Evolutionary conservation across 2,113 vertebrate genomes (phyloP).

Genomic region (Tiliqua scincoides): DNA sequence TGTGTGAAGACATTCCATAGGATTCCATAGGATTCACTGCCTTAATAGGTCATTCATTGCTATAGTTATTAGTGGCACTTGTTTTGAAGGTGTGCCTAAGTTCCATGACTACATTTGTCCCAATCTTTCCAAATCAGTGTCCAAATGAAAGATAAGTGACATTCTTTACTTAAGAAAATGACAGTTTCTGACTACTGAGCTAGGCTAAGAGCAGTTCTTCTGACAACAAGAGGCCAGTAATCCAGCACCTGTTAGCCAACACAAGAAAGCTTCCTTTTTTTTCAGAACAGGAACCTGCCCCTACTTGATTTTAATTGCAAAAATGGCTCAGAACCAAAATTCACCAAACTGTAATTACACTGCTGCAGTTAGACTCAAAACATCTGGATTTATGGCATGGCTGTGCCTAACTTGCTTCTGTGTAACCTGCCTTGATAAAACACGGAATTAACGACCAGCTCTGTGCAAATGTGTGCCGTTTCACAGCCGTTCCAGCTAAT

Average conservation of each 20-base stretch:
- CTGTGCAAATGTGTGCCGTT: neutral
- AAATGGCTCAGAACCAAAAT: neutral
- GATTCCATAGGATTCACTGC: no score
- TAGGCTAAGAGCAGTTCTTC: neutral
- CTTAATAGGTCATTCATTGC: no score
- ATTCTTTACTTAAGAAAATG: neutral
- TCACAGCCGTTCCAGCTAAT: neutral
- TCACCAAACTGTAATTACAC: neutral
- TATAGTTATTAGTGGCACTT: no score
- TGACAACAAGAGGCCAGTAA: neutral
- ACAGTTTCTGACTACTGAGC: neutral
- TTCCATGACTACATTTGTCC: neutral
- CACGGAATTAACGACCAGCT: neutral
- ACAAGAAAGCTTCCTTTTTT: neutral
- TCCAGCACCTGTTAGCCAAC: neutral
- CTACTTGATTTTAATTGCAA: neutral
- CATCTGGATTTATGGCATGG: neutral
- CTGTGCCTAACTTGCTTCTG: neutral
- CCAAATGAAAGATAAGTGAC: neutral
- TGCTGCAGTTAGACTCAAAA: neutral
- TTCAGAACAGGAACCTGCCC: neutral
- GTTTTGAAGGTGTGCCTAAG: neutral
- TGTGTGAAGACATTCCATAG: no score
- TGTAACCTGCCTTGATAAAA: neutral
- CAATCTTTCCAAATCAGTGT: neutral